Base-by-base conservation (phyloP, 1,140 invertebrate species). In the Temnothorax curvispinosus region DNA sequence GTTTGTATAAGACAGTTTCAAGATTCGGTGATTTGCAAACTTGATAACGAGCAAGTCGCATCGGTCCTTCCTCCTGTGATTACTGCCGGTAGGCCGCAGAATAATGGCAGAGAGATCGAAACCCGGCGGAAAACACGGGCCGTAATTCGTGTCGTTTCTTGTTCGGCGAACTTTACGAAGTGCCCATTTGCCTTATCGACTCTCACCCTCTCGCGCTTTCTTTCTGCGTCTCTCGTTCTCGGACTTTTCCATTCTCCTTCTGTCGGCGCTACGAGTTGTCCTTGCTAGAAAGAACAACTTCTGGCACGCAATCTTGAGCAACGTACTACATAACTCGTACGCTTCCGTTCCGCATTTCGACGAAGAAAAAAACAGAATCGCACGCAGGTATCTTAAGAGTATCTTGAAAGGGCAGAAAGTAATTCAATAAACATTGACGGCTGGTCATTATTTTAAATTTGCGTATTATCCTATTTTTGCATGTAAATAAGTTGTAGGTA, bases 101-200 rank as follows among this genome's bases (percentile, higher is more conserved):
- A 86, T 86, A 69, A 86, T 69, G 15, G 15, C 52, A 44, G 52
- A 27, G 54, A 75, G 74, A 72, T 41, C 50, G 69, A 86, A 65
- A 86, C 50, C 50, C 60, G 85, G 18, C 44, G 6, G n/a, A 21
- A 15, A 84, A 38, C 80, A 74, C 54, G 44, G 52, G 35, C 47
- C 75, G 65, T 89, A 86, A 91, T 91, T 91, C 84, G 64, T 88
- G 85, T 88, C 87, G 71, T 88, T 91, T 89, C 88, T 91, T 72
- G 91, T 93, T 93, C 90, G 88, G 87, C 87, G 89, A 93, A 94
- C 89, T 92, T 91, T 89, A 91, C 88, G 84, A 92, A 94, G 91
- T 91, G 87, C 87, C 89, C 87, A 92, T 93, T 93, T 91, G 87
- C 86, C 91, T 94, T 94, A 94, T 94, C 92, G 93, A 92, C 89